Evolutionary conservation across 2,888 invertebrate genomes (phyloP).

Genomic region (Apoda limacodes): DNA sequence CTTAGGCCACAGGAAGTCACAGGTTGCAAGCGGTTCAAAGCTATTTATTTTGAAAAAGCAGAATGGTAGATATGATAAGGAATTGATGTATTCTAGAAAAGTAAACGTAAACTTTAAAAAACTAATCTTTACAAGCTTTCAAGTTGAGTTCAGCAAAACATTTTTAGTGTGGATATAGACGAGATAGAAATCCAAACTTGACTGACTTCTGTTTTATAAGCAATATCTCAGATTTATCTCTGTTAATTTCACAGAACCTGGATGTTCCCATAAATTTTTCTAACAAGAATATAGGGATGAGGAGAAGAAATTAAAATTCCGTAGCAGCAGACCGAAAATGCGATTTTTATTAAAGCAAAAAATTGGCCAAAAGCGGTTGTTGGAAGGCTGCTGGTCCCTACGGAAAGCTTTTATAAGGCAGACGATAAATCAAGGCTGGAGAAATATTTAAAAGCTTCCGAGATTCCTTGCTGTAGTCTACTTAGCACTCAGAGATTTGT

Average conservation of each 20-base stretch:
- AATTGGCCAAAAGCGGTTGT: slow-evolving; percentile 48
- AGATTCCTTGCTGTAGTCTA: slow-evolving; percentile 31
- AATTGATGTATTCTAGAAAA: slow-evolving; percentile 7
- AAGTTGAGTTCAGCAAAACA: slow-evolving; percentile 3
- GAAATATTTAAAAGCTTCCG: slow-evolving; percentile 56
- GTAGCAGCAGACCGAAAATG: slow-evolving; percentile 29
- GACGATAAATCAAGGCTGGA: slow-evolving; percentile 59
- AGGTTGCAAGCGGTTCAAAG: too few species aligned
- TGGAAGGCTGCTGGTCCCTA: slow-evolving; percentile 32
- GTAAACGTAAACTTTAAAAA: slow-evolving; percentile 5
- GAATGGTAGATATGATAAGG: too few species aligned
- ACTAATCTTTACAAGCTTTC: slow-evolving; percentile 6
- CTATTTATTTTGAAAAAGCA: too few species aligned
- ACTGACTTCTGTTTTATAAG: neutral
- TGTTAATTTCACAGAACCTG: slow-evolving; percentile 44
- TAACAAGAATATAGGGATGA: slow-evolving; percentile 40
- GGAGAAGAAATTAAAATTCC: slow-evolving; percentile 47
- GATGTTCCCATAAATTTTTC: slow-evolving; percentile 27
- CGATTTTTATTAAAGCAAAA: slow-evolving; percentile 52
- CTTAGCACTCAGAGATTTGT: slow-evolving; percentile 18
- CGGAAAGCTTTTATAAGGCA: slow-evolving; percentile 64
- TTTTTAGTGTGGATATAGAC: slow-evolving; percentile 6
- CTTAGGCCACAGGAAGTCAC: too few species aligned
- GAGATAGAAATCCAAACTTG: neutral
- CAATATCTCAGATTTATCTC: slow-evolving; percentile 5